These are phyloP conservation scores for Acanthosepion esculentum DNA, from an alignment of 2,888 invertebrate genomes.

Conservation along the genomic window DNA sequence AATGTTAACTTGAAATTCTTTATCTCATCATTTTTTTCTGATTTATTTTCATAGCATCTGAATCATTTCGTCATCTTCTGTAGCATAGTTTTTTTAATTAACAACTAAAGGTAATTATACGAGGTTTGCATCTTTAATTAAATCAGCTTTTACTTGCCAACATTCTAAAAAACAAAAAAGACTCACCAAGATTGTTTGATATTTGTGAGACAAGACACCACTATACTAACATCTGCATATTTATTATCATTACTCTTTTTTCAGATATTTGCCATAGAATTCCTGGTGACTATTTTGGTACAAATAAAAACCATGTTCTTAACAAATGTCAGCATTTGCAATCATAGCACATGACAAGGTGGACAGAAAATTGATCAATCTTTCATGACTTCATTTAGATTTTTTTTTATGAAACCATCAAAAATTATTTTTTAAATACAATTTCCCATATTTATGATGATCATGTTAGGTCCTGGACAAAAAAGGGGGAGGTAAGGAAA, in stretches of 20 bases:
- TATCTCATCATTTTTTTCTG: not conserved
- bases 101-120: not conserved
- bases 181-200: not conserved
- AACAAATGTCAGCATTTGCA: not conserved
- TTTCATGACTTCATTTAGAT: too few species aligned
- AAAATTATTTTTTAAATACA: too few species aligned
- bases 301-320: not conserved
- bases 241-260: not conserved
- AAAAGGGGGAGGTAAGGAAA: too few species aligned
- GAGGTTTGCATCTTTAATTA: not conserved
- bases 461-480: too few species aligned
- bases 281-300: not conserved
- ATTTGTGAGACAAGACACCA: not conserved
- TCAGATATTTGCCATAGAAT: not conserved
- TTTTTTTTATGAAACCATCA: too few species aligned
- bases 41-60: not conserved
- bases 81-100: not conserved
- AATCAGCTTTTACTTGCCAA: not conserved
- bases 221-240: slow-evolving; percentile 33
- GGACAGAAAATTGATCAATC: not conserved
- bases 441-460: too few species aligned
- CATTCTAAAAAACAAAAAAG: not conserved
- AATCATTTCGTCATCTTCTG: too few species aligned
- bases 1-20: not conserved
- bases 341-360: not conserved